These are phyloP conservation scores for Pipistrellus kuhlii DNA, from an alignment of 2,797 vertebrate genomes.

Conservation along the genomic window DNA sequence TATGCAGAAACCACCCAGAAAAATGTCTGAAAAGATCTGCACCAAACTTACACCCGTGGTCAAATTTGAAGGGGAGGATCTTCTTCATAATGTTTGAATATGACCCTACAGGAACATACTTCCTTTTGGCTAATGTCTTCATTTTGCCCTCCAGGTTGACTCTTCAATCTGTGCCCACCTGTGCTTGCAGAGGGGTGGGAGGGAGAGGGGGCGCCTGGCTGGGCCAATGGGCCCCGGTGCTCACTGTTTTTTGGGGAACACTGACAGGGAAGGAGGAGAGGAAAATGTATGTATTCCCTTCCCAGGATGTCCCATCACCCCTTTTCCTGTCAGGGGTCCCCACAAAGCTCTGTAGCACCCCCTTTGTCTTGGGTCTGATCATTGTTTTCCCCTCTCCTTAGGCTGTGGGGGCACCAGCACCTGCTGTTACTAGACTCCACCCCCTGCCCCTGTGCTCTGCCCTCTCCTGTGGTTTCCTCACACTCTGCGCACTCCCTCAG, in stretches of 20 bases:
- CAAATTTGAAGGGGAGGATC: not conserved
- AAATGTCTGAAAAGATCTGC: not conserved
- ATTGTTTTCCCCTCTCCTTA: rapidly evolving
- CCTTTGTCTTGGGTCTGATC: not conserved
- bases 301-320: not conserved
- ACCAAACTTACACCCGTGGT: not conserved
- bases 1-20: not conserved
- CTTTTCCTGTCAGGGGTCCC: not conserved
- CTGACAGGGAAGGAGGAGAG: not conserved
- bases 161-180: not conserved
- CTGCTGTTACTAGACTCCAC: not conserved
- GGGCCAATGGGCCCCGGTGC: too few relatives aligned
- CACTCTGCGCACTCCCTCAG: not conserved
- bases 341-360: not conserved
- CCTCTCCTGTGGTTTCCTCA: not conserved
- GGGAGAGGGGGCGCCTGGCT: too few relatives aligned
- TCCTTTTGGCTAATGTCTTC: not conserved
- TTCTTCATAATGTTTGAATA: not conserved
- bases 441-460: not conserved
- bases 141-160: not conserved
- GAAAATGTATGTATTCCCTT: not conserved
- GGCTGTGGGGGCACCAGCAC: not conserved
- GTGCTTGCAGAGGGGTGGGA: rapidly evolving
- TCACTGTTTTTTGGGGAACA: not conserved
- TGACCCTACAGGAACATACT: not conserved